Conservation (phyloP, 2,797 vertebrate genomes). For the Picus viridis region DNA sequence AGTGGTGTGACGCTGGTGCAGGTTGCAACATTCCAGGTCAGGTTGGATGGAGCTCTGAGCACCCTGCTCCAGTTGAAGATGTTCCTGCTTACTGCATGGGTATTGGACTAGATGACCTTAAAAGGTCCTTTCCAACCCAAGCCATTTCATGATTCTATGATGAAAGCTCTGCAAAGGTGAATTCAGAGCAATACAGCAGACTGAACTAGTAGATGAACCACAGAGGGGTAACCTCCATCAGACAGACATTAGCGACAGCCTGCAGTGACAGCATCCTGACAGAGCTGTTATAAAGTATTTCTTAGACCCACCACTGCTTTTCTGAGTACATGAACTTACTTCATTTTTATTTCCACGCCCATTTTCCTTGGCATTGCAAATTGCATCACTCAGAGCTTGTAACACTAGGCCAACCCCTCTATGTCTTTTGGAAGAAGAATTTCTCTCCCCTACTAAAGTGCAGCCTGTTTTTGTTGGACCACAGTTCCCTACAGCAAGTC, state of each 20-base stretch:
- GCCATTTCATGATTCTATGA: too few species aligned
- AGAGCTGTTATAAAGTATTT: neutral
- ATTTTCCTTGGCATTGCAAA: neutral
- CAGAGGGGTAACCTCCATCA: neutral
- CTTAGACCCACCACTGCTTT: neutral
- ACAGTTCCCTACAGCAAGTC: fast-evolving
- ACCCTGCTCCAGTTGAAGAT: too few species aligned
- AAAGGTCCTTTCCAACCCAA: too few species aligned
- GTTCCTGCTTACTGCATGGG: too few species aligned
- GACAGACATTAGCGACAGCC: neutral
- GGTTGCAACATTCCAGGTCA: too few species aligned
- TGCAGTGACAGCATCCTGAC: neutral
- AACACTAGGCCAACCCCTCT: fast-evolving
- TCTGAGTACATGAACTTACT: neutral
- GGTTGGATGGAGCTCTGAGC: too few species aligned
- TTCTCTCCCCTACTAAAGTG: fast-evolving
- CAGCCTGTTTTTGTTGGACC: neutral
- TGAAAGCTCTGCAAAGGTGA: neutral
- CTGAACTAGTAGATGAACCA: neutral
- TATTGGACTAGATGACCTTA: too few species aligned
- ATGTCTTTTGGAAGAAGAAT: neutral
- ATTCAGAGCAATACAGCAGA: neutral
- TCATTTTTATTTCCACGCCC: neutral
- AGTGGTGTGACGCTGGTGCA: too few species aligned
- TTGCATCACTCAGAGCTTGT: neutral